Evolutionary conservation across 2,888 invertebrate genomes (phyloP).

Genomic region (Eudemis profundana): DNA sequence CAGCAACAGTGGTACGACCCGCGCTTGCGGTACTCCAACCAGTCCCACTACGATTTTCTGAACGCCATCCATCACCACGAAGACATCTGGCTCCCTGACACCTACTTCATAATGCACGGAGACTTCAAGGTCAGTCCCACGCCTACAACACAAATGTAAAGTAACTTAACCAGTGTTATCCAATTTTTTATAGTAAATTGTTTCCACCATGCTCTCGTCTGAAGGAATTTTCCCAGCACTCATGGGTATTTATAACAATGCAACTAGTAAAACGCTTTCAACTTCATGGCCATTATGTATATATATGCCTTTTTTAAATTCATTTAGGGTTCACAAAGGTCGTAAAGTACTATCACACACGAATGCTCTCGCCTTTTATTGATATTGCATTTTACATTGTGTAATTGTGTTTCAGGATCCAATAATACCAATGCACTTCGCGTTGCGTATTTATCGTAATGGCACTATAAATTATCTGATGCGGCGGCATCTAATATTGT

Average conservation of each 20-base stretch:
- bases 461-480: slow-evolving; percentile 97
- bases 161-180: slow-evolving; percentile 30
- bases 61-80: slow-evolving; percentile 97
- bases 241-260: slow-evolving; percentile 75
- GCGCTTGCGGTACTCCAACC: slow-evolving; percentile 94
- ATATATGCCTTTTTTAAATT: slow-evolving; percentile 63
- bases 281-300: slow-evolving; percentile 66
- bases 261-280: slow-evolving; percentile 61
- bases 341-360: slow-evolving; percentile 37
- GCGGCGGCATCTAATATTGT: slow-evolving; percentile 96
- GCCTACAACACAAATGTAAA: slow-evolving; percentile 8
- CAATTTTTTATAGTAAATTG: slow-evolving; percentile 55
- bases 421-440: slow-evolving; percentile 96
- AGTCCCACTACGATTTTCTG: slow-evolving; percentile 93
- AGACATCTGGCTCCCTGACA: slow-evolving; percentile 97
- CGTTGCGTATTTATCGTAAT: slow-evolving; percentile 95
- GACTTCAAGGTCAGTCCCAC: slow-evolving; percentile 90
- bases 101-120: slow-evolving; percentile 98
- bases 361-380: slow-evolving; percentile 34
- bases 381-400: slow-evolving; percentile 46
- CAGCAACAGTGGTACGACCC: slow-evolving; percentile 98
- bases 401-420: slow-evolving; percentile 87
- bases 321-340: slow-evolving; percentile 42
- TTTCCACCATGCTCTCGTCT: slow-evolving; percentile 73
- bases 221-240: slow-evolving; percentile 75